These are phyloP conservation scores for Eupithecia exiguata DNA, from an alignment of 2,888 invertebrate species.

Conservation along the genomic window DNA sequence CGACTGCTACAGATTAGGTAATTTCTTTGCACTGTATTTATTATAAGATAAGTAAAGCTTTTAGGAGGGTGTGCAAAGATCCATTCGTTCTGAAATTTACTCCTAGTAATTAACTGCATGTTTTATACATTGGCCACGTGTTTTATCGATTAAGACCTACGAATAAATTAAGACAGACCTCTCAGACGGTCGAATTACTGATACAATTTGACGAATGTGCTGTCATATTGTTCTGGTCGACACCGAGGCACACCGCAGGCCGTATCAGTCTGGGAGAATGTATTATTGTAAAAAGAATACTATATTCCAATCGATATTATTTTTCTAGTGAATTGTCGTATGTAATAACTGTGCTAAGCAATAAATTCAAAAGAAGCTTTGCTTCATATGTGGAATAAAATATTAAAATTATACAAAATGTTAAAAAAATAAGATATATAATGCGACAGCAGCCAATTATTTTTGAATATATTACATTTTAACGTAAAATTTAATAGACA, in stretches of 20 bases:
- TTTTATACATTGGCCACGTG: conserved; percentile 24
- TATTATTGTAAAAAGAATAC: background rate
- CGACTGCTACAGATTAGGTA: background rate
- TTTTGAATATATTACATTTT: background rate
- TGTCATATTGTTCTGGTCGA: background rate
- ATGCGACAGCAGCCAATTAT: background rate
- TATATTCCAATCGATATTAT: background rate
- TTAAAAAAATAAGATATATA: background rate
- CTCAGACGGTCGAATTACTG: too few relatives aligned
- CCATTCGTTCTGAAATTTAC: conserved; percentile 9
- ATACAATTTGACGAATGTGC: background rate
- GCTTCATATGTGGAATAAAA: conserved; percentile 8
- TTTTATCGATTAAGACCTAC: too few relatives aligned
- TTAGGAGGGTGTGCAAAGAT: background rate
- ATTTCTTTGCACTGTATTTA: background rate
- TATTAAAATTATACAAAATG: background rate
- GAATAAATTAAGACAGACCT: too few relatives aligned
- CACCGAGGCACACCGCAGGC: background rate
- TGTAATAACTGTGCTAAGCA: background rate
- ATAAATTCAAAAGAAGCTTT: conserved; percentile 19
- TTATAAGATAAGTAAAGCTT: background rate
- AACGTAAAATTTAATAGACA: background rate
- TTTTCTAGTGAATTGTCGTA: background rate
- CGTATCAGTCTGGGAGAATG: background rate
- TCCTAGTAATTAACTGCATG: conserved; percentile 19